Conservation (phyloP, 2,113 vertebrate genomes). For the Archilochus colubris region DNA sequence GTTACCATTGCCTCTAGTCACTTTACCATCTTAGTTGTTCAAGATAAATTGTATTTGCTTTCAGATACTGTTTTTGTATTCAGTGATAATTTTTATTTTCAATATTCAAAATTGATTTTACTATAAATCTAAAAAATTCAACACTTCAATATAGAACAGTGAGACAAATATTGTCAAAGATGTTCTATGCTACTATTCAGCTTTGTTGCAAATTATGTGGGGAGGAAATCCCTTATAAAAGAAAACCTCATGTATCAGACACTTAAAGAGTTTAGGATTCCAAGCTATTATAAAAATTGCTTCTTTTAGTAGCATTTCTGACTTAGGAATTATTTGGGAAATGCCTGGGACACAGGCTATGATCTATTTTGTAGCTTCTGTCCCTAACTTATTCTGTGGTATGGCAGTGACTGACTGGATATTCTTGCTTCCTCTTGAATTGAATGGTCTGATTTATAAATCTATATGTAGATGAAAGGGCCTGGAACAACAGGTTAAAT, state of each 20-base stretch:
- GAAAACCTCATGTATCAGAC: background rate
- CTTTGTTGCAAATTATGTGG: background rate
- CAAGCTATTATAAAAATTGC: background rate
- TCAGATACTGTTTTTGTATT: background rate
- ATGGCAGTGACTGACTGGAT: background rate
- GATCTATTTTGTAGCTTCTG: background rate
- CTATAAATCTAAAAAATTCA: background rate
- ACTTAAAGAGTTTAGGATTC: background rate
- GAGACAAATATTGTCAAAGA: background rate
- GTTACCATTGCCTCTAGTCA: background rate
- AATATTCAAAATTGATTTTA: background rate
- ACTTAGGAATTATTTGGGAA: background rate
- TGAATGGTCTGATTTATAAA: background rate
- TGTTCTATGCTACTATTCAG: background rate
- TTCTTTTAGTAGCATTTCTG: background rate
- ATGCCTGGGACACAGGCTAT: background rate
- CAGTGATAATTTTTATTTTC: background rate
- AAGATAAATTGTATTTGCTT: background rate
- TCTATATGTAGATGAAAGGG: background rate
- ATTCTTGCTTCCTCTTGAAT: background rate
- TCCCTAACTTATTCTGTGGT: background rate
- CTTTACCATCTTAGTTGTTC: background rate
- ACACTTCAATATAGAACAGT: background rate
- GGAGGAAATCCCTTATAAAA: background rate
- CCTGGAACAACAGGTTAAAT: background rate